Percentiles rank a stretch among this genome's conserved stretches.
phyloP scores from a whole-genome alignment of 2,113 vertebrate genomes.

The Platichthys stellatus region DNA sequence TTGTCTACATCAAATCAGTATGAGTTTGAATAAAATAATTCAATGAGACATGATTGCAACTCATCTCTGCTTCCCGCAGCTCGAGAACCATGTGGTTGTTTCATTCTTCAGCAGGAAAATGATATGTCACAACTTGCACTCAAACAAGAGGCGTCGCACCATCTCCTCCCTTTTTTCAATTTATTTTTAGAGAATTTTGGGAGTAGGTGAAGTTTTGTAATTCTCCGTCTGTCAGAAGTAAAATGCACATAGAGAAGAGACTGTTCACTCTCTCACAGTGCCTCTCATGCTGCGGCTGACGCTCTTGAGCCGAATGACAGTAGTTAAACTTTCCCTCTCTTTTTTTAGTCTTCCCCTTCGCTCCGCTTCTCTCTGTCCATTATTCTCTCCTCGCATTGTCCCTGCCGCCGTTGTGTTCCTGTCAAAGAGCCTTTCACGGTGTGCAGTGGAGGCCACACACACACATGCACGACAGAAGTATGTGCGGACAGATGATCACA shows the following conservation, averaged over 20 bases:
- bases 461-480: conserved; percentile 16
- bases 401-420: conserved; percentile 42
- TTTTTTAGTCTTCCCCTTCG: background rate
- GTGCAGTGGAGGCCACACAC: background rate
- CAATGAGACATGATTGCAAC: too few relatives aligned
- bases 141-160: too few relatives aligned
- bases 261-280: background rate
- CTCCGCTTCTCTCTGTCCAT: conserved; percentile 47
- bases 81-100: too few relatives aligned
- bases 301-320: background rate
- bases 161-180: too few relatives aligned
- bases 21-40: too few relatives aligned
- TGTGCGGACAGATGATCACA: conserved; percentile 5
- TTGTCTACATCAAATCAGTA: too few relatives aligned
- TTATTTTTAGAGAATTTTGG: too few relatives aligned
- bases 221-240: too few relatives aligned
- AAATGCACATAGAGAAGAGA: background rate
- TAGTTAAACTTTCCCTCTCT: conserved; percentile 28
- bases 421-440: conserved; percentile 61
- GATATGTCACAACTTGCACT: too few relatives aligned
- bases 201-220: too few relatives aligned
- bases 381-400: conserved; percentile 54
- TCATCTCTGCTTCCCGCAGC: too few relatives aligned
- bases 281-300: background rate
- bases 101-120: too few relatives aligned